Conservation (phyloP, 92 coral and sea anemone genomes). For the Umimayanthus kanabou region DNA sequence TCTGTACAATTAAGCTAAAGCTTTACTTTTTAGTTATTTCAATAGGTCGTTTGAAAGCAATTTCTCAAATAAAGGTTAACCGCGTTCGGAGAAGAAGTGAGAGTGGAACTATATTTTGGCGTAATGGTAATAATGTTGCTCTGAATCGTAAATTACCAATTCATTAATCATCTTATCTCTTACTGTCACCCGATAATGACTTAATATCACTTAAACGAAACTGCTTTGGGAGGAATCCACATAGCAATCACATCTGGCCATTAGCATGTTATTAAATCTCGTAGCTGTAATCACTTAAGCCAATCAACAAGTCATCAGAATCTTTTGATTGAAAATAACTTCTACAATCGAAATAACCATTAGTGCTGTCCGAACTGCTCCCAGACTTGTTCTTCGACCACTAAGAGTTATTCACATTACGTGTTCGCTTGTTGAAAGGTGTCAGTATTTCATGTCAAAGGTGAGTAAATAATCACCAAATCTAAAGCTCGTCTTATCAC, state of each 20-base stretch:
- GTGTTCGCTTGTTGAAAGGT: background rate
- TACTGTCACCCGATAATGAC: constrained; percentile 92
- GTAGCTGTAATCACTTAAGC: constrained; percentile 92
- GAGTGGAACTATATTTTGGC: constrained; percentile 36
- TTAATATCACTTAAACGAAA: constrained; percentile 88
- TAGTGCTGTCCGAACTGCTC: constrained; percentile 39
- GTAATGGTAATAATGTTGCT: constrained; percentile 66
- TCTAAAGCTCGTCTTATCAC: constrained; percentile 60
- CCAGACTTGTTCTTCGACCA: constrained; percentile 20
- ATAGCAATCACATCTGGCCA: constrained; percentile 77
- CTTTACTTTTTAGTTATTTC: constrained; percentile 7
- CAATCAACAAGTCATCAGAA: constrained; percentile 87
- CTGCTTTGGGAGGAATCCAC: constrained; percentile 74
- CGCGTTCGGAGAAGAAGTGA: constrained; percentile 1
- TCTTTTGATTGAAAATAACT: constrained; percentile 68
- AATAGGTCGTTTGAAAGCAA: constrained; percentile 12
- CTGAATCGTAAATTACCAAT: constrained; percentile 66
- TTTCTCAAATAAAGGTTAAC: constrained; percentile 19
- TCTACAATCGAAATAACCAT: constrained; percentile 66
- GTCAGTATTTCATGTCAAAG: constrained; percentile 23
- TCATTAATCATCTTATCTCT: constrained; percentile 83
- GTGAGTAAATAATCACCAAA: constrained; percentile 22
- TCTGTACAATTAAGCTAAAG: background rate
- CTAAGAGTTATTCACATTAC: constrained; percentile 21
- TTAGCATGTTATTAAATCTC: constrained; percentile 85